Percentiles rank a stretch among this genome's conserved stretches.
phyloP scores from a whole-genome alignment of 2,888 invertebrate genomes.

The Loripinus fragilis region DNA sequence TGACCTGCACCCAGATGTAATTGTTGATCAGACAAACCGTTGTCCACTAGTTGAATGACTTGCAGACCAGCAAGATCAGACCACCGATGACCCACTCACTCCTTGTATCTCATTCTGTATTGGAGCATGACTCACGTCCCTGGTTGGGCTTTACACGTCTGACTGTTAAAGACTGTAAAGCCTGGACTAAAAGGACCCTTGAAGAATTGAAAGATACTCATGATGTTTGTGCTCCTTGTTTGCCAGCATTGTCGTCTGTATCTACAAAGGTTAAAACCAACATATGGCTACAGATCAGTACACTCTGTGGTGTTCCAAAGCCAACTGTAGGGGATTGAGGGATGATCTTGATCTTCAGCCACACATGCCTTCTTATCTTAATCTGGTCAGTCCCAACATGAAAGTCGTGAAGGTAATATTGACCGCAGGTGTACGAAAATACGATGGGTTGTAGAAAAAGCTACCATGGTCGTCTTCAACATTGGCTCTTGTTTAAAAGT shows the following conservation, averaged over 20 bases:
- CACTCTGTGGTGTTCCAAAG: constrained; percentile 8
- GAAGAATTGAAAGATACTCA: background rate
- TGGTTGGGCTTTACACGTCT: constrained; percentile 2
- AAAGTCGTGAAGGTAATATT: background rate
- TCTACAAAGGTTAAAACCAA: constrained; percentile 23
- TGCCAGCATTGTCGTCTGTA: background rate
- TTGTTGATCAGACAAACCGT: background rate
- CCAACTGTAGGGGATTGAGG: background rate
- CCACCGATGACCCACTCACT: constrained; percentile 21
- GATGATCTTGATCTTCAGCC: constrained; percentile 17
- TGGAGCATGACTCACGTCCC: background rate
- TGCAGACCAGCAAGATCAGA: background rate
- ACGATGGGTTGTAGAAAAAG: constrained; percentile 29
- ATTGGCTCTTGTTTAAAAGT: constrained; percentile 2
- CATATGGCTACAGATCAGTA: constrained; percentile 12
- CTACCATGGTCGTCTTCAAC: constrained; percentile 23
- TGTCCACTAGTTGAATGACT: background rate
- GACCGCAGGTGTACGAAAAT: constrained; percentile 21
- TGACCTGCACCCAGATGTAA: constrained; percentile 7
- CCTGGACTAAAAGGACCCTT: constrained; percentile 8
- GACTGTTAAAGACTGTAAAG: constrained; percentile 16
- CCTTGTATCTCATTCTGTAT: constrained; percentile 10
- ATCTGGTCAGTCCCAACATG: constrained; percentile 20
- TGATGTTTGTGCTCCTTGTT: constrained; percentile 5
- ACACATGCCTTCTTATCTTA: constrained; percentile 8